These are phyloP conservation scores for Pelosia muscerda DNA, from an alignment of 2,888 invertebrate genomes.

Conservation along the genomic window DNA sequence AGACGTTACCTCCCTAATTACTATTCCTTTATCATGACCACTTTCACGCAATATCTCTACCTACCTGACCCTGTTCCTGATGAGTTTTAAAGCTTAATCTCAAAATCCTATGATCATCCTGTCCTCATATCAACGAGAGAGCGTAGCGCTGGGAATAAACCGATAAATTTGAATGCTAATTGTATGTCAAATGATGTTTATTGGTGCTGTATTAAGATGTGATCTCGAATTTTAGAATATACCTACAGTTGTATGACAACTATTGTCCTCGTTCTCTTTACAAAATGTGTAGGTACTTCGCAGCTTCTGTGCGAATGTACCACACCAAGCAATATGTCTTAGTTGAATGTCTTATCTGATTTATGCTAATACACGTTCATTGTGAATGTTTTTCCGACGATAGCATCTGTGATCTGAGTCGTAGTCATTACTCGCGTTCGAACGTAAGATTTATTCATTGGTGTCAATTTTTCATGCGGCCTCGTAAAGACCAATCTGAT, in stretches of 20 bases:
- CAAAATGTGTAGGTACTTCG: conserved; percentile 37
- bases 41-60: too few relatives aligned
- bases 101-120: too few relatives aligned
- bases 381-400: conserved; percentile 30
- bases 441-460: conserved; percentile 60
- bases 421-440: conserved; percentile 28
- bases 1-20: background rate
- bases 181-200: background rate
- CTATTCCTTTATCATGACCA: background rate
- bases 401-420: conserved; percentile 21
- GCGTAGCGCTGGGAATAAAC: background rate
- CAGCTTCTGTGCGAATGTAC: conserved; percentile 19
- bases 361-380: conserved; percentile 42
- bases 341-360: conserved; percentile 33
- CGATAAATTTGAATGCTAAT: background rate
- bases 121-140: too few relatives aligned
- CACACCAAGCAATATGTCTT: conserved; percentile 39
- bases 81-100: too few relatives aligned
- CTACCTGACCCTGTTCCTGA: too few relatives aligned
- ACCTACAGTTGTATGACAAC: background rate
- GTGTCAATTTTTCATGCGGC: conserved; percentile 60
- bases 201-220: background rate
- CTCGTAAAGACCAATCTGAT: conserved; percentile 49
- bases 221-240: background rate
- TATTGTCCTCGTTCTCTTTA: background rate